Base-by-base conservation (phyloP, 2,888 invertebrate species). In the Gymnosoma rotundatum region DNA sequence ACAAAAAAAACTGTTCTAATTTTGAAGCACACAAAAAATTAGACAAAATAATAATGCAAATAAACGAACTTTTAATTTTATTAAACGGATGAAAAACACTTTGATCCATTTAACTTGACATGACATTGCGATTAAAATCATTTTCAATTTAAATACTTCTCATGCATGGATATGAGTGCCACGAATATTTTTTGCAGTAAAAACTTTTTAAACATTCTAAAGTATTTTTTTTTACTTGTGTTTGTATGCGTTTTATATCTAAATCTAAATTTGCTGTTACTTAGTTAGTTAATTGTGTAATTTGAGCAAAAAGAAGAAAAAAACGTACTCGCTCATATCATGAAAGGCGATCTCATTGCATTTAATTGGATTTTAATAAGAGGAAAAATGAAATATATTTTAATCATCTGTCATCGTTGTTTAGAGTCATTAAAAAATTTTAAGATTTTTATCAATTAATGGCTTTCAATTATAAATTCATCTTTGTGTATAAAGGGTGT, bases 61-160 rank as follows among this genome's bases (percentile, higher is more conserved):
- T 67, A 61, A 83, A 78, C 66, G 48, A 75, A 83, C 69, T 69
- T 64, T 66, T 69, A 66, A 79, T 66, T 70, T 75, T 83, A 80
- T 83, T 84, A 81, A 84, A 78, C 80, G 83, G 78, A 84, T 84
- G 83, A 84, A 84, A 78, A 78, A 73, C 69, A 81, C 73, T 76
- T 84, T 84, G 80, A 84, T 84, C 80, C 73, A 84, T 84, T 84
- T 84, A 84, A 84, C 83, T 84, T 84, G 83, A 84, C 80, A 84
- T 81, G 80, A 84, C 83, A 81, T 84, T 84, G 83, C 38, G 83
- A 80, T 75, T 69, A 78, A 76, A 74, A 81, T 78, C 81, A 50
- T 42, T 69, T 69, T 48, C 73, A 64, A 32, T 61, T 66, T 61
- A 18, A 69, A 74, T 48, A 63, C 32, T 36, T 12, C 38, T 3